Percentiles rank a stretch among this genome's conserved stretches.
These are phyloP conservation scores for Protodeltote pygarga DNA, from an alignment of 2,888 invertebrate genomes.

Conservation along the genomic window DNA sequence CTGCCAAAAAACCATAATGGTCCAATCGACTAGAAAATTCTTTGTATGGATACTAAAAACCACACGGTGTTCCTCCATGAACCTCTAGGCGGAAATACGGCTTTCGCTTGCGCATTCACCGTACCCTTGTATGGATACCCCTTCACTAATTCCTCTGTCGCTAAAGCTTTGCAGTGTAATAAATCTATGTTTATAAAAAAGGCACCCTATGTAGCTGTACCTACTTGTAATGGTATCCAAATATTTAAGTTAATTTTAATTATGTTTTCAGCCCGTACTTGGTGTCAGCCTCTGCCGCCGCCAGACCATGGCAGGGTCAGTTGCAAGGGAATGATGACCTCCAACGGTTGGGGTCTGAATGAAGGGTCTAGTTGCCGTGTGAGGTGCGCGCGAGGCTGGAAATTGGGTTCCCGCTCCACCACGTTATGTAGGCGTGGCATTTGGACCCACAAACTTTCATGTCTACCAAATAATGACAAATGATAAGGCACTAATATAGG, in stretches of 20 bases:
- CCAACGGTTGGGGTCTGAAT: conserved; percentile 52
- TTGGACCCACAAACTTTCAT: conserved; percentile 70
- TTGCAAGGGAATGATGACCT: conserved; percentile 66
- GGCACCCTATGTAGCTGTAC: too few species aligned
- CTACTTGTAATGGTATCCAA: too few species aligned
- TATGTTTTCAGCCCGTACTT: conserved; percentile 65
- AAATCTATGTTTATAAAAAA: too few species aligned
- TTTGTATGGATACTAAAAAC: too few species aligned
- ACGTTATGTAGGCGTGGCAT: conserved; percentile 69
- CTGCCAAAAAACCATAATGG: conserved; percentile 7
- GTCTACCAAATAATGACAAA: conserved; percentile 49
- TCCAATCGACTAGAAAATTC: too few species aligned
- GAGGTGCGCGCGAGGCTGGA: conserved; percentile 69
- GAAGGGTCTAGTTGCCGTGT: conserved; percentile 77
- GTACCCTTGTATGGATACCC: too few species aligned
- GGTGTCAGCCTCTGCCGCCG: conserved; percentile 66
- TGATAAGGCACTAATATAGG: background rate
- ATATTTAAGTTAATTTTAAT: too few species aligned
- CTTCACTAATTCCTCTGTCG: too few species aligned
- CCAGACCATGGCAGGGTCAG: conserved; percentile 71
- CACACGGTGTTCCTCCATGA: too few species aligned
- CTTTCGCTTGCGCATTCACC: too few species aligned
- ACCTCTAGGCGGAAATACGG: too few species aligned
- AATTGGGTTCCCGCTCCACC: conserved; percentile 54
- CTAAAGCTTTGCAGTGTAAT: too few species aligned